Conservation (phyloP, 2,888 invertebrate genomes). For the Mylabris sibirica region DNA sequence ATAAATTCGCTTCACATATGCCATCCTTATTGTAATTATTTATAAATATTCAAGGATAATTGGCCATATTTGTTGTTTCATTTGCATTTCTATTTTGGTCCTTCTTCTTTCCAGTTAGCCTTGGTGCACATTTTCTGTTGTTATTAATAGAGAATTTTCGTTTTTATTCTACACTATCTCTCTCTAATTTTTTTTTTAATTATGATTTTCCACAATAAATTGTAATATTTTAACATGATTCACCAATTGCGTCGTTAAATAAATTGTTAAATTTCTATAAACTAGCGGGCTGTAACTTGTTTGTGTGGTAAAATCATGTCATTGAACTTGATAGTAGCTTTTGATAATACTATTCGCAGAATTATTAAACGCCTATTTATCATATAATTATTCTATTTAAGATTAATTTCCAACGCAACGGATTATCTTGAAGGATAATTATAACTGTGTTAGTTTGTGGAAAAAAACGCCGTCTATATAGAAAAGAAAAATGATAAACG, state of each 20-base stretch:
- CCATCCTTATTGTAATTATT: slow-evolving; percentile 7
- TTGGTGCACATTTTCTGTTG: slow-evolving; percentile 2
- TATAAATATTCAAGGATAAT: slow-evolving; percentile 7
- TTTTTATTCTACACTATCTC: background rate
- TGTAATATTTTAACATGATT: background rate
- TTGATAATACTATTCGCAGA: slow-evolving; percentile 27
- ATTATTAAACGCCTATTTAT: slow-evolving; percentile 12
- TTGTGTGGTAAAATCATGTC: slow-evolving; percentile 20
- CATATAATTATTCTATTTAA: background rate
- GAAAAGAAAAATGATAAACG: background rate
- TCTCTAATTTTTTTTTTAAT: background rate
- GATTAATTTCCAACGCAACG: background rate
- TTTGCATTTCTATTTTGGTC: slow-evolving; percentile 12
- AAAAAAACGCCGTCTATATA: background rate
- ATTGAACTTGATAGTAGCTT: slow-evolving; percentile 32
- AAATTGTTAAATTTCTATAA: slow-evolving; percentile 19
- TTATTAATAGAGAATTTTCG: slow-evolving; percentile 8
- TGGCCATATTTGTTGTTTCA: slow-evolving; percentile 11
- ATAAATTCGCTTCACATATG: slow-evolving; percentile 5
- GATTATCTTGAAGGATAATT: slow-evolving; percentile 11
- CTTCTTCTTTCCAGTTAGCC: slow-evolving; percentile 8
- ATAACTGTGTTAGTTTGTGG: background rate
- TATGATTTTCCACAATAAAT: slow-evolving; percentile 3
- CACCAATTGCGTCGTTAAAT: slow-evolving; percentile 1
- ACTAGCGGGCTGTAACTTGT: slow-evolving; percentile 22